Evolutionary conservation across 1,140 invertebrate genomes (phyloP).

Genomic region (Drosophila ironensis): DNA sequence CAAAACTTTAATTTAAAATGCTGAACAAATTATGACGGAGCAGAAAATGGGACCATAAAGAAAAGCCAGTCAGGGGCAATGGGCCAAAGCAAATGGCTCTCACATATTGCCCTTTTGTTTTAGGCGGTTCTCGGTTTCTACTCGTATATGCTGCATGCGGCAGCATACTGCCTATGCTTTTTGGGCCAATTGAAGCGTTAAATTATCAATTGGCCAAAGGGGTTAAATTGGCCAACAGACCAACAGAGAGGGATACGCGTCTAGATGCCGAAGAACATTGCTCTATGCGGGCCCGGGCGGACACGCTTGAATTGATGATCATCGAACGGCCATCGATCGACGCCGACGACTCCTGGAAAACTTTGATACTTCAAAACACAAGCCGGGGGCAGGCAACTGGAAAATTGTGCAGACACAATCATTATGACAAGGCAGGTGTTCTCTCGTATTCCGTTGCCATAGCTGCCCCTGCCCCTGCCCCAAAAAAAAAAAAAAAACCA

Average conservation of each 20-base stretch:
- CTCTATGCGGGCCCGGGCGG: conserved; percentile 31
- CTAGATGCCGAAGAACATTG: not conserved
- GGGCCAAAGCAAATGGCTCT: conserved; percentile 32
- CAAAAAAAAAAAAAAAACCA: no score
- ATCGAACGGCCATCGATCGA: conserved; percentile 7
- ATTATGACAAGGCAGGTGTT: conserved; percentile 56
- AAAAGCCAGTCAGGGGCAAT: no score
- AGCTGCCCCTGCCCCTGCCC: not conserved
- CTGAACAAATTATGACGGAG: conserved; percentile 69
- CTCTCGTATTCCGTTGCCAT: conserved; percentile 6
- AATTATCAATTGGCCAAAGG: conserved; percentile 75
- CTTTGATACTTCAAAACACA: not conserved
- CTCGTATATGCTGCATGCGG: no score
- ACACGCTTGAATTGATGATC: conserved; percentile 64
- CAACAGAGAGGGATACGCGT: not conserved
- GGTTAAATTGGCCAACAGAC: conserved; percentile 74
- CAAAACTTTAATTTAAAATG: conserved; percentile 55
- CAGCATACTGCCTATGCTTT: not conserved
- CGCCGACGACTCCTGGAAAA: conserved; percentile 49
- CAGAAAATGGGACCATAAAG: conserved; percentile 37
- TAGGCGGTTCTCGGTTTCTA: conserved; percentile 4
- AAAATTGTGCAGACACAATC: conserved; percentile 68
- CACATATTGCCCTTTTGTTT: conserved; percentile 39
- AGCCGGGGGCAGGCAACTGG: conserved; percentile 56
- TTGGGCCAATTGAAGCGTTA: conserved; percentile 74